Conservation (phyloP, 2,797 vertebrate species). For the Iguana delicatissima region DNA sequence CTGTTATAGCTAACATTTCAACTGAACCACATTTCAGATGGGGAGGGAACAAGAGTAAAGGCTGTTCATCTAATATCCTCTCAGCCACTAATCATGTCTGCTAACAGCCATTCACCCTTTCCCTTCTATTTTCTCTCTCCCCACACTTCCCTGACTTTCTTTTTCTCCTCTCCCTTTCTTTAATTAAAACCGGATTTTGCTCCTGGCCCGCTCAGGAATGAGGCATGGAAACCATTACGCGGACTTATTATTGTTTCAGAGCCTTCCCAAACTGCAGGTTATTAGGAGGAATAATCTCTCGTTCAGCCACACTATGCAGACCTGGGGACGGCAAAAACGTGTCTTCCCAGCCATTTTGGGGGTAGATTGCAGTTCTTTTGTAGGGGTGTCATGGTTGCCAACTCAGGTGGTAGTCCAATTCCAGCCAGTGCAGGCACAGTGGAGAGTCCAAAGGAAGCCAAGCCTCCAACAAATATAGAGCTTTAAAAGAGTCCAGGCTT, state of each 20-base stretch:
- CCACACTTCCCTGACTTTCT: conserved; percentile 4
- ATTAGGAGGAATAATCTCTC: conserved; percentile 40
- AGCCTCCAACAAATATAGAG: not conserved
- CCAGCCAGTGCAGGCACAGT: not conserved
- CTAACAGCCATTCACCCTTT: conserved; percentile 3
- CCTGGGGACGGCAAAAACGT: not conserved
- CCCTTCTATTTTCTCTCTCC: not conserved
- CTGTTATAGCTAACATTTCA: not conserved
- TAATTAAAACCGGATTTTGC: conserved; percentile 58
- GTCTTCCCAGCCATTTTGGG: not conserved
- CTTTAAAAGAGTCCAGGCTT: not conserved
- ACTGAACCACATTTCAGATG: not conserved
- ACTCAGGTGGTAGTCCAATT: not conserved
- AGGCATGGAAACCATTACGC: conserved; percentile 55
- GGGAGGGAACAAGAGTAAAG: not conserved
- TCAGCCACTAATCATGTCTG: not conserved
- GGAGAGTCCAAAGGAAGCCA: not conserved
- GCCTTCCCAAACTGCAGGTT: conserved; percentile 51
- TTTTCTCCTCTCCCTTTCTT: conserved; percentile 42
- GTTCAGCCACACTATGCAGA: not conserved
- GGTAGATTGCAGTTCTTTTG: not conserved
- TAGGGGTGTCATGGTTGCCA: not conserved
- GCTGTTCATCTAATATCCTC: not conserved
- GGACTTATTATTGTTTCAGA: conserved; percentile 54
- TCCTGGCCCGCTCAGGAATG: conserved; percentile 45